These are phyloP conservation scores for Drosophila bunnanda DNA, from an alignment of 2,888 invertebrate genomes.

Conservation along the genomic window DNA sequence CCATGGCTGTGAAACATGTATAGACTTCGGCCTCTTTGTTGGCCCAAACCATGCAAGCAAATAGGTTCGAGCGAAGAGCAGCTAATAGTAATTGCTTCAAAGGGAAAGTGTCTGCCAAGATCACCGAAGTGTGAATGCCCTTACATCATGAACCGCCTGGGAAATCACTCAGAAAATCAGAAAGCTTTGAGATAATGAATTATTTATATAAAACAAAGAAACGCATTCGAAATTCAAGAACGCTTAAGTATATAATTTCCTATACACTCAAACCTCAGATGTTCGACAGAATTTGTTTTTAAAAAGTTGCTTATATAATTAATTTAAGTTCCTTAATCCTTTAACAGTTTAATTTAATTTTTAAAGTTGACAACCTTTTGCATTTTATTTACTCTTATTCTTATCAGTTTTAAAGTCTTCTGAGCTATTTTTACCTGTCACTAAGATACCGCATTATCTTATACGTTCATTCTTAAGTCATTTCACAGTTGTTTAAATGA, in stretches of 20 bases:
- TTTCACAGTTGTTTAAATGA: conserved; percentile 12
- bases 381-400: background rate
- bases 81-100: conserved; percentile 31
- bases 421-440: conserved; percentile 8
- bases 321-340: too few relatives aligned
- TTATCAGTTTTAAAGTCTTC: conserved; percentile 2
- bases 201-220: background rate
- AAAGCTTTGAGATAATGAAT: background rate
- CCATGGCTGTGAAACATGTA: conserved; percentile 55
- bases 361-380: background rate
- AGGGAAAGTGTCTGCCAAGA: conserved; percentile 40
- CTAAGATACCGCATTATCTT: conserved; percentile 3
- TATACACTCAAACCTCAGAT: too few relatives aligned
- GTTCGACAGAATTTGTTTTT: background rate
- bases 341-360: background rate
- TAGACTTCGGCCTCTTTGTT: conserved; percentile 62
- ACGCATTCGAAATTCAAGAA: background rate
- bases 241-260: background rate
- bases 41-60: conserved; percentile 58
- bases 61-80: conserved; percentile 53
- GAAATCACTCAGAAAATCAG: conserved; percentile 11
- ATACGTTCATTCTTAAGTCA: conserved; percentile 7
- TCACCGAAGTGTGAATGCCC: conserved; percentile 46
- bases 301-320: background rate
- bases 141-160: conserved; percentile 31